A percentile compares a stretch with the other conserved stretches of the same genome.
Conservation (phyloP, 2,797 vertebrate species). For the Aeoliscus strigatus region DNA sequence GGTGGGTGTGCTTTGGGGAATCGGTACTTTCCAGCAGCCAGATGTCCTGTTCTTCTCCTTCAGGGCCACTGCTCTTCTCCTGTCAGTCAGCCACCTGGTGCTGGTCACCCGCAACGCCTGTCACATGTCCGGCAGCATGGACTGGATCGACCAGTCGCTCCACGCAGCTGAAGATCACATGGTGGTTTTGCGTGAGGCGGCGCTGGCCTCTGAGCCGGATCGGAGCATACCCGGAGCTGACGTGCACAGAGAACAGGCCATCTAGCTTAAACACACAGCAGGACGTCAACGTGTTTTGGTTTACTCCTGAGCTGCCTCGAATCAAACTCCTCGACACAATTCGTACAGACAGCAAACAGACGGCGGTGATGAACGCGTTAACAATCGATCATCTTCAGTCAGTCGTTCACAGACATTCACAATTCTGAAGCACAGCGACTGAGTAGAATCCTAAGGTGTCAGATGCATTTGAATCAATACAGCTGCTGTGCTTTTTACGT, state of each 20-base stretch:
- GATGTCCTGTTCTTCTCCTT: slow-evolving; percentile 8
- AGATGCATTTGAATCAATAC: neutral
- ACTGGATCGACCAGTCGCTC: slow-evolving; percentile 94
- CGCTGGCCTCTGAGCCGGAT: slow-evolving; percentile 85
- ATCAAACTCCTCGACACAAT: slow-evolving; percentile 1
- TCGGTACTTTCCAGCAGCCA: slow-evolving; percentile 9
- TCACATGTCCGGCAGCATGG: slow-evolving; percentile 85
- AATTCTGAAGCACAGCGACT: no score
- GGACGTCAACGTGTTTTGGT: neutral
- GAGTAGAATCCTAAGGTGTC: no score
- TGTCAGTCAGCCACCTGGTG: slow-evolving; percentile 93
- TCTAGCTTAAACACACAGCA: slow-evolving; percentile 61
- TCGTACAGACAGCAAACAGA: neutral
- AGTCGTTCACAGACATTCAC: no score
- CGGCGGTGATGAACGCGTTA: slow-evolving; percentile 1
- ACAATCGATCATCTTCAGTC: no score
- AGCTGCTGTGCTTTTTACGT: slow-evolving; percentile 9
- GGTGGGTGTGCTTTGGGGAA: no score
- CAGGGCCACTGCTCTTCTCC: slow-evolving; percentile 88
- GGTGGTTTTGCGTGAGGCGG: slow-evolving; percentile 87
- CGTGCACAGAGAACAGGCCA: slow-evolving; percentile 85
- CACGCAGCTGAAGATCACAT: slow-evolving; percentile 91
- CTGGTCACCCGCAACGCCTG: slow-evolving; percentile 94
- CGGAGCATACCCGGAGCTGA: slow-evolving; percentile 67
- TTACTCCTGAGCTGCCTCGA: slow-evolving; percentile 4